Evolutionary conservation across 2,113 vertebrate genomes (phyloP).

Genomic region (Scartelaos histophorus): DNA sequence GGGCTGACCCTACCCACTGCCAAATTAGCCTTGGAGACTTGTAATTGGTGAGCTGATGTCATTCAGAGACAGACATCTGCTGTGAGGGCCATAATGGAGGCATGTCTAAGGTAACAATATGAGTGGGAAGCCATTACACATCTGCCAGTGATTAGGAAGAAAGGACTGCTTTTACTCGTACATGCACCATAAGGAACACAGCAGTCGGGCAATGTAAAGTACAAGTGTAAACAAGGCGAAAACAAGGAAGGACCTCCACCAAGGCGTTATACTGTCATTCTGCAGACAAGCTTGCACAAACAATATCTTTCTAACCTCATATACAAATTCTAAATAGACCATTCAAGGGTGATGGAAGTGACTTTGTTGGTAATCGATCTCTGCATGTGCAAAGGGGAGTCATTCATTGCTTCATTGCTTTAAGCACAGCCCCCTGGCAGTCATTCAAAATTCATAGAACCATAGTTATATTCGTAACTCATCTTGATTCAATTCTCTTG

Average conservation of each 20-base stretch:
- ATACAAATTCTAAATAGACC: background rate
- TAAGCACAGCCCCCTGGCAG: too few species aligned
- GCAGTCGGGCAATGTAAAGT: slow-evolving; percentile 28
- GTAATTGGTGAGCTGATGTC: slow-evolving; percentile 73
- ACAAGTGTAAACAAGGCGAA: slow-evolving; percentile 28
- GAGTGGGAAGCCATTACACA: slow-evolving; percentile 66
- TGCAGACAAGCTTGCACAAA: background rate
- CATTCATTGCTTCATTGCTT: too few species aligned
- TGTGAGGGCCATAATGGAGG: slow-evolving; percentile 60
- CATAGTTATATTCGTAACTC: too few species aligned
- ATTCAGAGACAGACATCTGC: slow-evolving; percentile 70
- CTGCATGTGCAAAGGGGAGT: too few species aligned
- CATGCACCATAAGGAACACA: slow-evolving; percentile 35
- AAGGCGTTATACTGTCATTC: background rate
- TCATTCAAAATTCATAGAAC: too few species aligned
- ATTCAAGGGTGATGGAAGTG: too few species aligned
- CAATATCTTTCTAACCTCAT: background rate
- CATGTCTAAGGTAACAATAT: slow-evolving; percentile 69
- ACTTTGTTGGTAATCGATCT: too few species aligned
- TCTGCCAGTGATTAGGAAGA: slow-evolving; percentile 60
- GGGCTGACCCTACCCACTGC: slow-evolving; percentile 52
- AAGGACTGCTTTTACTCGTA: slow-evolving; percentile 39
- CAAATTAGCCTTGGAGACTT: slow-evolving; percentile 69
- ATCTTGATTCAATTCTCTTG: too few species aligned
- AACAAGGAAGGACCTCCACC: background rate